Base-by-base conservation (phyloP, 2,888 invertebrate species). In the Conus canariensis region DNA sequence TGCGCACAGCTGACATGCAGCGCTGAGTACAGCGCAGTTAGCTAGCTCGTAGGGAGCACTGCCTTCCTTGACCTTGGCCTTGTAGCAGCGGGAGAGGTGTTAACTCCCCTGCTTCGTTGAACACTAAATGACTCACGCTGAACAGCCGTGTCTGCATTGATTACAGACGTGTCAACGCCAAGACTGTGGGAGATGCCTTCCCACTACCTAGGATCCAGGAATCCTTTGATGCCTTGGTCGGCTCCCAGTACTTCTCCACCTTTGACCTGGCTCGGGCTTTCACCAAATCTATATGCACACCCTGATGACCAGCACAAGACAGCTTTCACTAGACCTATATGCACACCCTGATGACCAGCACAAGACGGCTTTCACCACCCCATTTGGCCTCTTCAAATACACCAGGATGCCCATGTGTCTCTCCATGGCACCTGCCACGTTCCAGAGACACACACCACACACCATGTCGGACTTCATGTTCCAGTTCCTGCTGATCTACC, bases 351-450 rank as follows among this genome's bases (percentile, higher is more conserved):
- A 86, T 8, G 74, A 92, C 86, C 85, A 70, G 14, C 88, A 89
- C 59, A 92, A 93, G 70, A 92, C 91, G 64, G 92, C 92, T 3
- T 91, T 92, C 60, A 88, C 85, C 82, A 8, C 91, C 90, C 8
- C 90, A 88, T 3, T 86, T 83, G 85, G 90, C 91, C 59, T 91
- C 59, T 86, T 88, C 45, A 91, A 92, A 82, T 92, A 85, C 59
- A 90, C 88, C 5, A 45, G 88, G 30, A 91, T 91, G 91, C 70
- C 89, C 8, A 70, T 91, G 30, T 82, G 91, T 30, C 88, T 91
- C 30, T 64, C 70, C 12, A 87, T 88, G 56, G 85, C 87, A n/a
- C 88, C 91, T 10, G 82, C 86, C 19, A 87, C 87, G 8, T 91
- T 91, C 85, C 90, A 90, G 87, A 16, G 92, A n/a, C 86, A 92